Evolutionary conservation across 1,140 invertebrate genomes (phyloP), one percentile per base, ranked within the genome.

Genomic region (Belonocnema kinseyi): DNA sequence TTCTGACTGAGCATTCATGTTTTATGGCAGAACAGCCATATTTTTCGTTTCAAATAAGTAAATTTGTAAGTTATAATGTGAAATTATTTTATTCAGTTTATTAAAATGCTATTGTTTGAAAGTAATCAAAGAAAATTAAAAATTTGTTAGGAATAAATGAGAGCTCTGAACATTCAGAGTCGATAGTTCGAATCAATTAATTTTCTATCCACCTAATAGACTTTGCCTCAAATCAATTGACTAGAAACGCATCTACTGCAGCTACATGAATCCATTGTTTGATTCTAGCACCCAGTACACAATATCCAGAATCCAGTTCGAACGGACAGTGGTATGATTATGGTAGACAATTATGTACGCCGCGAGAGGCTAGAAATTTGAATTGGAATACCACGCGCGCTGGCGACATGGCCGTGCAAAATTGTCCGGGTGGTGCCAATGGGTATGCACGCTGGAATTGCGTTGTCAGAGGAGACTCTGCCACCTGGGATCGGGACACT

Each of bases 301-400:
- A 86, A 19, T 89, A 88, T 58, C 85, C 88, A 50, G 89, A 90
- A 76, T 87, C 85, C 19, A 90, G 87, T 77, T 81, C 82, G 40
- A 87, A 87, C 50, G 87, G 88, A 12, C 83, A 87, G 74, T 88
- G 88, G 86, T 87, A 87, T 78, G 89, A 91, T 56, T 87, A 87
- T 74, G 85, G 84, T 7, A 87, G 85, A 73, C 88, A 87, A 80
- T 76, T 85, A 82, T 98, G 97, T 88, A 93, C 94, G 0, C 94
- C 96, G 53, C 93, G 93, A 46, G 93, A 92, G 76, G 94, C 95
- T 0, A 92, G 97, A 54, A 96, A 95, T 80, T 92, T 98, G 0
- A 95, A 94, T 82, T 98, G 97, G 97, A 97, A 98, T 89, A 96
- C 95, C 93, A 98, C 97, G 0, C 88, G 94, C 51, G 94, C 94